Evolutionary conservation across 2,797 vertebrate genomes (phyloP), one percentile per base, ranked within the genome.

Genomic region (Rousettus madagascariensis): DNA sequence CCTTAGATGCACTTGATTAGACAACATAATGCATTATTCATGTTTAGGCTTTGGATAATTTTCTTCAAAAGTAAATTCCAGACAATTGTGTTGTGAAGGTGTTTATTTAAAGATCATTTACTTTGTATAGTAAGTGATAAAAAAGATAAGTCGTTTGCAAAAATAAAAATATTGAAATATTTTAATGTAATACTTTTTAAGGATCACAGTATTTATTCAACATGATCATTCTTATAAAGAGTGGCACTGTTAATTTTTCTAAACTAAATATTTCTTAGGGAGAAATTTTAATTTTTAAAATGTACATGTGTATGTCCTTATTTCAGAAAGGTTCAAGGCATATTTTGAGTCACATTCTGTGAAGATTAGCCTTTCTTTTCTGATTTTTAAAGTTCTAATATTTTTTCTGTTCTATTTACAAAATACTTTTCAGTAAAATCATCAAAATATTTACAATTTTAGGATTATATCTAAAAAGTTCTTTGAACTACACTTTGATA

Each of bases 1-100:
- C 28, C 13, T 94, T 95, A 94, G 26, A 49, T 94, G 1, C 72
- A 53, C 51, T 3, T 82, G 28, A 74, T 90, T 80, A 79, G 80
- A 91, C 33, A 91, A 68, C 33, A 91, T 68, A 91, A 75, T 91
- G 19, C 38, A 78, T 94, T 78, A 69, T 43, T 91, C 36, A 33
- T 57, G 15, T 92, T 90, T 87, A 90, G 38, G 15, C 68, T 95
- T 61, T 80, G 8, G 43, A 79, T 85, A n/a, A 96, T 75, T 94
- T 78, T 94, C 28, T 94, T 86, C 15, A 53, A 79, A 83, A 91
- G n/a, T 51, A 82, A 33, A 41, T 68, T 43, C 66, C 30, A 92
- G 22, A 15, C 12, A 87, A 0, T 69, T 86, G 20, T 77, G 15
- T 59, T 80, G 53, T 93, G 53, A 82, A 83, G 24, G 9, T 77